Evolutionary conservation across 1,140 invertebrate genomes (phyloP).

Genomic region (Probaryconus sp.): DNA sequence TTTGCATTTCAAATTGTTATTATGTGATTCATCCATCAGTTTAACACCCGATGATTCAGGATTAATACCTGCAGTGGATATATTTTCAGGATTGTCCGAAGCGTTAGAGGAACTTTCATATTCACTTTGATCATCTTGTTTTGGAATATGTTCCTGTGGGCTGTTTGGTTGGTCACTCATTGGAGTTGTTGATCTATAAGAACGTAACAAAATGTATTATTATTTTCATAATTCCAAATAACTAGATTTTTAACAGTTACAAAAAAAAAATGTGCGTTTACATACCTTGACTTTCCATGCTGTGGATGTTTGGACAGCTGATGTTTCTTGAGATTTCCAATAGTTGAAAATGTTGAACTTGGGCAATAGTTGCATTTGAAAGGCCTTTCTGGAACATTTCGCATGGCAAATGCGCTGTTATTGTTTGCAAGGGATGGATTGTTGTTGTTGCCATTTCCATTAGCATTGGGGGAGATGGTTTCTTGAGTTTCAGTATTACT

Average conservation of each 20-base stretch:
- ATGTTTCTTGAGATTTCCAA: slow-evolving; percentile 88
- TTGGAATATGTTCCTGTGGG: slow-evolving; percentile 55
- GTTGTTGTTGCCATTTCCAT: slow-evolving; percentile 48
- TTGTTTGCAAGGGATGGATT: slow-evolving; percentile 78
- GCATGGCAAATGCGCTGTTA: slow-evolving; percentile 77
- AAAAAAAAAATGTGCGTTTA: background rate
- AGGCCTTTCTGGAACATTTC: slow-evolving; percentile 87
- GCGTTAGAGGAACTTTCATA: slow-evolving; percentile 76
- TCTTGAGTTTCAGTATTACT: slow-evolving; percentile 65
- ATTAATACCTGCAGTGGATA: slow-evolving; percentile 21
- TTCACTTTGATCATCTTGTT: slow-evolving; percentile 74
- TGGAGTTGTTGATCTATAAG: slow-evolving; percentile 65
- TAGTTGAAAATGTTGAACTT: slow-evolving; percentile 90
- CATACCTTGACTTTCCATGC: slow-evolving; percentile 66
- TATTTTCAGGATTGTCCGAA: slow-evolving; percentile 68
- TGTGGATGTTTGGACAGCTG: slow-evolving; percentile 83
- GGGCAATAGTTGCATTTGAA: slow-evolving; percentile 92
- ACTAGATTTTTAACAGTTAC: background rate
- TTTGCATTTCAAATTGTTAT: slow-evolving; percentile 41
- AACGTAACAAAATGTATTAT: slow-evolving; percentile 4
- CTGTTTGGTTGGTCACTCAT: slow-evolving; percentile 70
- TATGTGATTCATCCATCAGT: slow-evolving; percentile 31
- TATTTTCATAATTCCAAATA: slow-evolving; percentile 1
- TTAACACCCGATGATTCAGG: slow-evolving; percentile 32
- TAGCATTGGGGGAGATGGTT: slow-evolving; percentile 62